These are phyloP conservation scores for Lacerta bilineata DNA, from an alignment of 2,797 vertebrate species.

Conservation along the genomic window DNA sequence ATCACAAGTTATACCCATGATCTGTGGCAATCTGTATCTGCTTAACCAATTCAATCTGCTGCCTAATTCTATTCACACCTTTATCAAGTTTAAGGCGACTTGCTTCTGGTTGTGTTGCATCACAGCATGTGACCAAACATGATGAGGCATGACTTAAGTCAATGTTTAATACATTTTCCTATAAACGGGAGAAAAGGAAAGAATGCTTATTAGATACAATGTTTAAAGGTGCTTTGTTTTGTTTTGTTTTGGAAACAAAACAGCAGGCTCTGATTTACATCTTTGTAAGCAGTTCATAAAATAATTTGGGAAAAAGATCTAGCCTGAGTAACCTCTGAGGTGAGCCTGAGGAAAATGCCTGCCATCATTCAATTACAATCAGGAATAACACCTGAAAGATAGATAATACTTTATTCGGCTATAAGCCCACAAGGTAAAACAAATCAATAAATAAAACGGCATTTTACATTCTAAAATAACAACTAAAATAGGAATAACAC, in stretches of 20 bases:
- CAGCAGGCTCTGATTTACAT: neutral
- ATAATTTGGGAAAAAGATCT: conserved; percentile 25
- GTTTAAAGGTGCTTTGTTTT: neutral
- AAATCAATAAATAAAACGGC: too few relatives aligned
- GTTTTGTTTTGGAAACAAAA: conserved; percentile 4
- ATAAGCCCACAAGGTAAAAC: too few relatives aligned
- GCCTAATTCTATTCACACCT: neutral
- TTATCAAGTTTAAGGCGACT: neutral
- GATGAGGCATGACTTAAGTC: neutral
- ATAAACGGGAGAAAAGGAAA: conserved; percentile 2
- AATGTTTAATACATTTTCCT: neutral
- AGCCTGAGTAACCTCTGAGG: neutral
- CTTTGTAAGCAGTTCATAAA: neutral
- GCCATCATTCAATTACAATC: neutral
- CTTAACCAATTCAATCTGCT: conserved; percentile 7
- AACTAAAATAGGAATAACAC: neutral
- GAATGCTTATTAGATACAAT: neutral
- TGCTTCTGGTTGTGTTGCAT: neutral
- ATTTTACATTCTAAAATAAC: too few relatives aligned
- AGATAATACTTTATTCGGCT: too few relatives aligned
- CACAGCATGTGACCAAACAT: neutral
- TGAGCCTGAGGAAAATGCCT: neutral
- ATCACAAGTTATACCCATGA: neutral
- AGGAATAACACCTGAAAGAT: neutral
- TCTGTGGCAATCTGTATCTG: neutral